These are phyloP conservation scores for Cynaeus angustus DNA, from an alignment of 2,888 invertebrate species.

Conservation along the genomic window DNA sequence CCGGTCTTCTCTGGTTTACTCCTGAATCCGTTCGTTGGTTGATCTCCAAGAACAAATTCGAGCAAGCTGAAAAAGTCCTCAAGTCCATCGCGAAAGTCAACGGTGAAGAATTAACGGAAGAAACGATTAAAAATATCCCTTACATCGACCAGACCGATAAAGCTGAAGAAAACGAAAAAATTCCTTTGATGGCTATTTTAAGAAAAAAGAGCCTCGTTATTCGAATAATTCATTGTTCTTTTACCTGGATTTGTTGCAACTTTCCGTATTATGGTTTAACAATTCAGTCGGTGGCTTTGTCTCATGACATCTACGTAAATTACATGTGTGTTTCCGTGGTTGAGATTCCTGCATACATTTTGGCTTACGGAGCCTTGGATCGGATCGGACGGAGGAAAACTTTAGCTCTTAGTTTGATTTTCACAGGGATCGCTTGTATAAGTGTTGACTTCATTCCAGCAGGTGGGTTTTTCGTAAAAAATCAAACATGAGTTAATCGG, in stretches of 20 bases:
- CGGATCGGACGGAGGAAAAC: constrained; percentile 78
- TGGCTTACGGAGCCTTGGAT: constrained; percentile 78
- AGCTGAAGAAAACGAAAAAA: constrained; percentile 23
- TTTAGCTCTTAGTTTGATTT: constrained; percentile 76
- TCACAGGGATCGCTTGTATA: constrained; percentile 77
- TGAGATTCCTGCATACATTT: constrained; percentile 82
- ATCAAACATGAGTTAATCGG: neutral
- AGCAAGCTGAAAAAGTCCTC: constrained; percentile 75
- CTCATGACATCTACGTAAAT: constrained; percentile 83
- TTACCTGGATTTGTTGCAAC: constrained; percentile 84
- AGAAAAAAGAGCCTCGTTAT: constrained; percentile 66
- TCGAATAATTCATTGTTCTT: constrained; percentile 78
- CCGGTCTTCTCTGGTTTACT: constrained; percentile 78
- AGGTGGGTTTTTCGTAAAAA: neutral
- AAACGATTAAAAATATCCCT: constrained; percentile 31
- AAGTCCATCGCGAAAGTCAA: constrained; percentile 78
- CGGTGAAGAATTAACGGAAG: constrained; percentile 73
- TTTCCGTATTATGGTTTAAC: constrained; percentile 87
- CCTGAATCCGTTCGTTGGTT: constrained; percentile 86
- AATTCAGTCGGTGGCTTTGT: constrained; percentile 82
- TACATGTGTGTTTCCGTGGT: constrained; percentile 79
- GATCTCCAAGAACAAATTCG: constrained; percentile 74
- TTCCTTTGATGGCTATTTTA: constrained; percentile 37
- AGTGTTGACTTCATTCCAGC: constrained; percentile 53
- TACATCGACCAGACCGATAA: constrained; percentile 36